Conservation (phyloP, 2,113 vertebrate species). For the Lepisosteus osseus region DNA sequence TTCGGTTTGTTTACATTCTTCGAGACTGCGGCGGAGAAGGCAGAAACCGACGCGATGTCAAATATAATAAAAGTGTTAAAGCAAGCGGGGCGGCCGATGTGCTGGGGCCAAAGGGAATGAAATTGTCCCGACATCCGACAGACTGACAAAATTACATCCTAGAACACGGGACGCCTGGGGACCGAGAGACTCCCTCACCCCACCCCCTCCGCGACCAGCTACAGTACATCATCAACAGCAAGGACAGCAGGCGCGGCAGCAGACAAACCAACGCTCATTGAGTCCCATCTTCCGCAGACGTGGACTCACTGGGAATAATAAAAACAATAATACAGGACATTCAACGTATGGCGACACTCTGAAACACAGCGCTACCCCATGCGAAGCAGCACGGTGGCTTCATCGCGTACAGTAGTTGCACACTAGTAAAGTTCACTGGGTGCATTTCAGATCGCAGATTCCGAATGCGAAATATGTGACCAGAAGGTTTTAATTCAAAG, state of each 20-base stretch:
- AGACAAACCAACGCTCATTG: too few relatives aligned
- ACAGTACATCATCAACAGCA: background rate
- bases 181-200: background rate
- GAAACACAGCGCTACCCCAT: too few relatives aligned
- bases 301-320: too few relatives aligned
- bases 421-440: too few relatives aligned
- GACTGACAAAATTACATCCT: constrained; percentile 3
- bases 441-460: too few relatives aligned
- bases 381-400: too few relatives aligned
- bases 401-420: too few relatives aligned
- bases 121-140: constrained; percentile 18
- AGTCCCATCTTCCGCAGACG: too few relatives aligned
- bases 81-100: constrained; percentile 11
- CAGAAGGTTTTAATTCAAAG: too few relatives aligned
- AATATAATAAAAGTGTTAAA: constrained; percentile 49
- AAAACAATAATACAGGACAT: too few relatives aligned
- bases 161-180: background rate
- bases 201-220: background rate
- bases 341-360: too few relatives aligned
- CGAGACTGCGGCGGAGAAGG: constrained; percentile 50
- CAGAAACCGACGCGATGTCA: constrained; percentile 55
- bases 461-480: too few relatives aligned
- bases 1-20: constrained; percentile 86
- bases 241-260: background rate
- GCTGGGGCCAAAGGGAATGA: constrained; percentile 5